Percentiles rank a stretch among this genome's conserved stretches.
phyloP scores from a whole-genome alignment of 2,113 vertebrate genomes.

The rabbit (Oryctolagus cuniculus) region DNA sequence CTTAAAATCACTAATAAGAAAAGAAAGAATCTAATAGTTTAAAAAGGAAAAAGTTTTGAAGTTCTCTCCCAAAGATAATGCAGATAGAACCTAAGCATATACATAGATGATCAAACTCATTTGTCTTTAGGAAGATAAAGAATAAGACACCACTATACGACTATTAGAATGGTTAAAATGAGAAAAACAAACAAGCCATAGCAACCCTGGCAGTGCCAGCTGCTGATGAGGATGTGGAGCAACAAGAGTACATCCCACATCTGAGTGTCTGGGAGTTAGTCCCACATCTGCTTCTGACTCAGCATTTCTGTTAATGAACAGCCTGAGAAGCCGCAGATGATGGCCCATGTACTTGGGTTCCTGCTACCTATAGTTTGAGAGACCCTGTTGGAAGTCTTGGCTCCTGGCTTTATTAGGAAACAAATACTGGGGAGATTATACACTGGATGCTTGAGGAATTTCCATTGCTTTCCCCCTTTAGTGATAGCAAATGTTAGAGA shows the following conservation, averaged over 20 bases:
- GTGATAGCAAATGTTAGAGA: neutral
- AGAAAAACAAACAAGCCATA: neutral
- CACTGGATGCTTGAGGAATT: neutral
- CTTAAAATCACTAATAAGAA: neutral
- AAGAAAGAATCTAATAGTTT: neutral
- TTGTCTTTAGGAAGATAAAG: neutral
- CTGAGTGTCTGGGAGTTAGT: no score
- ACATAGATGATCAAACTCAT: neutral
- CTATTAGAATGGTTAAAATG: neutral
- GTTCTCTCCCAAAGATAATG: neutral
- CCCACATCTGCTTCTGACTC: no score
- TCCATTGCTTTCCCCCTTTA: neutral
- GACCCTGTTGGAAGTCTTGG: no score
- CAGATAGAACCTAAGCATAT: neutral
- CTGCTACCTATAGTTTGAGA: no score
- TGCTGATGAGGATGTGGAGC: neutral
- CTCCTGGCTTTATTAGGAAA: neutral
- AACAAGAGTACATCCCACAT: no score
- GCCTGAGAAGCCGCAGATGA: no score
- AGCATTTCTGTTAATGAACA: no score
- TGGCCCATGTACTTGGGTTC: no score
- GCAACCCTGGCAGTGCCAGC: neutral
- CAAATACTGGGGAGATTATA: neutral
- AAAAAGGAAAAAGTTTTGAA: no score
- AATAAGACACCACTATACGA: no score